phyloP scores from a whole-genome alignment of 1,140 invertebrate species.

The Lineus longissimus region DNA sequence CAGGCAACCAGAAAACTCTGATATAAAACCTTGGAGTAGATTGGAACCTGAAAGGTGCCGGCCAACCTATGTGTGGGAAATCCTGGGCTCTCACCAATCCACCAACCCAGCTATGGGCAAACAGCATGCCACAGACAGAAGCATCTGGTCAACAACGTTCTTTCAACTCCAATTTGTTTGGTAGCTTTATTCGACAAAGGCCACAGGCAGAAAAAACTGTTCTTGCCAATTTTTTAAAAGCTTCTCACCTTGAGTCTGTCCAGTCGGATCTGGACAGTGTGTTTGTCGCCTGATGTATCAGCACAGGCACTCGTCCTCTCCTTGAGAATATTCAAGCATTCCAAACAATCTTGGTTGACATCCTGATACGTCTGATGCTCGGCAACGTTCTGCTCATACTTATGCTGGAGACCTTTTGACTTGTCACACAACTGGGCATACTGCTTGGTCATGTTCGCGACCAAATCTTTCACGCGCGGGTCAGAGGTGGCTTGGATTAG shows the following conservation, averaged over 20 bases:
- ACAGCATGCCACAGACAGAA: too few species aligned
- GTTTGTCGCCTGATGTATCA: slow-evolving; percentile 81
- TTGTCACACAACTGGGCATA: slow-evolving; percentile 84
- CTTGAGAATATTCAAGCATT: slow-evolving; percentile 83
- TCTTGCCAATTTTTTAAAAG: too few species aligned
- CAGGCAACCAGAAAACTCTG: too few species aligned
- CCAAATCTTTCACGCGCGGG: slow-evolving; percentile 66
- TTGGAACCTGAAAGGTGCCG: too few species aligned
- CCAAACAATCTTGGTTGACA: slow-evolving; percentile 79
- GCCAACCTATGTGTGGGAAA: too few species aligned
- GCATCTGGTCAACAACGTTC: too few species aligned
- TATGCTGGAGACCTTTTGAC: slow-evolving; percentile 78
- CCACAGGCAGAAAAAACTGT: too few species aligned
- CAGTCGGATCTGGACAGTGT: slow-evolving; percentile 82
- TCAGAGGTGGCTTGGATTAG: slow-evolving; percentile 64
- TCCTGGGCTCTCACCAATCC: too few species aligned
- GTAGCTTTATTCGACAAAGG: too few species aligned
- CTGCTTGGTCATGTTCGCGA: slow-evolving; percentile 83
- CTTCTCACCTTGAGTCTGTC: slow-evolving; percentile 78
- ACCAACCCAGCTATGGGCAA: too few species aligned
- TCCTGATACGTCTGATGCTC: slow-evolving; percentile 85
- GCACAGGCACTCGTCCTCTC: slow-evolving; percentile 81
- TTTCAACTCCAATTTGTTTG: too few species aligned
- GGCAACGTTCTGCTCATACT: slow-evolving; percentile 79
- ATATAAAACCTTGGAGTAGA: too few species aligned